Conservation (phyloP, 1,140 invertebrate species). For the Carposina sasakii region DNA sequence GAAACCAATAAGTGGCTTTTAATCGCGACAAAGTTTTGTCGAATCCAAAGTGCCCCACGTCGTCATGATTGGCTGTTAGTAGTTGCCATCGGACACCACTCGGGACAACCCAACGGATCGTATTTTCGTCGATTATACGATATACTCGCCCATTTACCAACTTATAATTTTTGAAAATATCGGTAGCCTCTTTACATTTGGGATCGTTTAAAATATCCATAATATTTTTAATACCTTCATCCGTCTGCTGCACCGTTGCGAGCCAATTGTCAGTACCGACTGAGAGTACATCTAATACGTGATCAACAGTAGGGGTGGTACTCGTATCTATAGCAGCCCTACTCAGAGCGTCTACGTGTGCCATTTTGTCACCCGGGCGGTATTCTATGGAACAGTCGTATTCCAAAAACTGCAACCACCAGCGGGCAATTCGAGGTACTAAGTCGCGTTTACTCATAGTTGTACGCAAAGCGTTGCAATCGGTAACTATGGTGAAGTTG, state of each 20-base stretch:
- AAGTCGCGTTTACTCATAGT: conserved; percentile 32
- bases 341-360: conserved; percentile 29
- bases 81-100: too few species aligned
- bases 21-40: not conserved
- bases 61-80: too few species aligned
- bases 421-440: conserved; percentile 31
- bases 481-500: conserved; percentile 1
- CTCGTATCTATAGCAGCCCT: conserved; percentile 12
- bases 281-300: not conserved
- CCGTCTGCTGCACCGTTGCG: not conserved
- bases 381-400: conserved; percentile 31
- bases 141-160: too few species aligned
- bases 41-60: too few species aligned
- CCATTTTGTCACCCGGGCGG: conserved; percentile 22
- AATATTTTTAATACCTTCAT: not conserved
- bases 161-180: too few species aligned
- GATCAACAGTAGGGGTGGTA: not conserved
- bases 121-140: too few species aligned
- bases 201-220: too few species aligned
- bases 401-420: conserved; percentile 37
- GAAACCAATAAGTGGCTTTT: conserved; percentile 1
- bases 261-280: not conserved
- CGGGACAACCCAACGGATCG: too few species aligned
- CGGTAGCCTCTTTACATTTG: too few species aligned
- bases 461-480: conserved; percentile 28